phyloP scores from a whole-genome alignment of 2,113 vertebrate genomes.

The Psittacula cyanocephala region DNA sequence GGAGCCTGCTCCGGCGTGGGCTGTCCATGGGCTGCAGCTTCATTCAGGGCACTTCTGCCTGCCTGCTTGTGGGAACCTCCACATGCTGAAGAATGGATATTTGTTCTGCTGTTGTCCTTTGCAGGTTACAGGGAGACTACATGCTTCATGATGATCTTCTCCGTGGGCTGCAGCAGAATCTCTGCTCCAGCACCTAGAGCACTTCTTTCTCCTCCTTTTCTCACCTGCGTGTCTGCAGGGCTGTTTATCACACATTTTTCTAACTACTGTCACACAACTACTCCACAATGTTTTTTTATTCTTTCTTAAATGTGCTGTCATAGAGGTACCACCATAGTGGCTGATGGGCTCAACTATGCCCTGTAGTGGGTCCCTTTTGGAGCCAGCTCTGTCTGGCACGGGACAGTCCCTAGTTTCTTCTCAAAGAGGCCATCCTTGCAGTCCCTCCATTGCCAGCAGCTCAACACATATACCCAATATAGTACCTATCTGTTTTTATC shows the following conservation, averaged over 20 bases:
- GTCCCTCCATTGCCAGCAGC: background rate
- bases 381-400: background rate
- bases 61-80: background rate
- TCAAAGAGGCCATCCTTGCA: background rate
- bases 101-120: background rate
- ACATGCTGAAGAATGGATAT: background rate
- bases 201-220: background rate
- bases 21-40: background rate
- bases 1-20: background rate
- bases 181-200: background rate
- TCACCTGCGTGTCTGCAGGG: background rate
- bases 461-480: background rate
- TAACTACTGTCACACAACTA: background rate
- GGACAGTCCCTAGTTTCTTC: background rate
- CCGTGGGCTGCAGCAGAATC: background rate
- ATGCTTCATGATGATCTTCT: background rate
- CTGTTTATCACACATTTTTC: background rate
- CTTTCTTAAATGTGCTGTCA: background rate
- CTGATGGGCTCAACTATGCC: background rate
- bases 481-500: background rate
- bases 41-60: background rate
- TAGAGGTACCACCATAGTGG: background rate
- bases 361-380: background rate
- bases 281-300: background rate
- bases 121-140: background rate